Conservation (phyloP, 2,888 invertebrate species). For the Diadromus collaris region DNA sequence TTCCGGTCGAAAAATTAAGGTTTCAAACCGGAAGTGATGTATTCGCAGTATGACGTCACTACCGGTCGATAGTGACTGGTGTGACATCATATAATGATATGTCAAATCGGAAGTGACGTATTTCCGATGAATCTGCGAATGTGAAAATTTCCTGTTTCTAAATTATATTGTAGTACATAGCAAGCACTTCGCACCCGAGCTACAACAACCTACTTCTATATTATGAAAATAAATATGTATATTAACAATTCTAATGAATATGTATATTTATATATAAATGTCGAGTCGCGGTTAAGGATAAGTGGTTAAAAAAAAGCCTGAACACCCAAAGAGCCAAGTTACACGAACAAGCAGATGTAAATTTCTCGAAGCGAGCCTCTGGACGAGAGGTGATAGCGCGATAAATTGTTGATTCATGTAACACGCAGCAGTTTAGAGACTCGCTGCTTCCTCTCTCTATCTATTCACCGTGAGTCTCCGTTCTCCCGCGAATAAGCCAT, state of each 20-base stretch:
- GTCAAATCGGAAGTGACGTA: too few species aligned
- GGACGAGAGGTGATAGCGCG: neutral
- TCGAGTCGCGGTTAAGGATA: neutral
- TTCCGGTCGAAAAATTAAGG: too few species aligned
- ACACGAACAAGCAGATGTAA: constrained; percentile 4
- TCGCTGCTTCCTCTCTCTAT: neutral
- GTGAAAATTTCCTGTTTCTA: too few species aligned
- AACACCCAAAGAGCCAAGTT: constrained; percentile 1
- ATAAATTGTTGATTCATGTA: constrained; percentile 38
- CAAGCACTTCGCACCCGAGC: too few species aligned
- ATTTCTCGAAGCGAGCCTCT: neutral
- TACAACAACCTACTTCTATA: too few species aligned
- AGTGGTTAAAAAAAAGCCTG: neutral
- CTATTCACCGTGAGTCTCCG: neutral
- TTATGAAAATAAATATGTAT: too few species aligned
- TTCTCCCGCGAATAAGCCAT: constrained; percentile 18
- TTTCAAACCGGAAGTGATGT: too few species aligned
- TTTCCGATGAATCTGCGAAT: too few species aligned
- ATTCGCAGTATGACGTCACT: too few species aligned
- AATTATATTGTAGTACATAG: too few species aligned
- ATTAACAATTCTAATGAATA: neutral
- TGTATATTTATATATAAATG: neutral
- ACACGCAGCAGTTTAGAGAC: constrained; percentile 28
- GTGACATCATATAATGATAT: too few species aligned
- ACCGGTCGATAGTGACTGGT: too few species aligned